Evolutionary conservation across 2,113 vertebrate species (phyloP).

Genomic region (Cromileptes altivelis): DNA sequence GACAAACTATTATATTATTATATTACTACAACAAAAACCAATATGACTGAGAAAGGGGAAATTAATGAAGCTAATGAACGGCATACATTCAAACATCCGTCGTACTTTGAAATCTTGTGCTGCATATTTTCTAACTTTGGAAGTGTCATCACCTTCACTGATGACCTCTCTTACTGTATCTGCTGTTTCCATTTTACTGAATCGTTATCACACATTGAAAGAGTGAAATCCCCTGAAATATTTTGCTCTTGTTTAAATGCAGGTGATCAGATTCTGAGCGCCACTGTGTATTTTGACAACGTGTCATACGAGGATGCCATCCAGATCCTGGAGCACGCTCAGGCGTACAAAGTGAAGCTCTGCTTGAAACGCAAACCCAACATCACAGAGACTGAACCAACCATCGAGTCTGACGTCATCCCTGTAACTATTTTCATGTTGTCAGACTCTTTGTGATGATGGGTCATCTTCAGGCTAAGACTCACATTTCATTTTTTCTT

Average conservation of each 20-base stretch:
- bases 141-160: background rate
- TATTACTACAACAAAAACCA: background rate
- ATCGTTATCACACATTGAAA: background rate
- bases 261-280: constrained; percentile 97
- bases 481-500: constrained; percentile 38
- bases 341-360: constrained; percentile 93
- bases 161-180: background rate
- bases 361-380: constrained; percentile 90
- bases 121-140: background rate
- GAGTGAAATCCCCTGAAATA: constrained; percentile 4
- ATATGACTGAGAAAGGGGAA: background rate
- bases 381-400: constrained; percentile 72
- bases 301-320: constrained; percentile 95
- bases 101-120: background rate
- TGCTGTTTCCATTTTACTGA: background rate
- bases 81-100: background rate
- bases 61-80: background rate
- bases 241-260: constrained; percentile 35
- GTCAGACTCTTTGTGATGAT: background rate
- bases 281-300: constrained; percentile 96
- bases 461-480: background rate
- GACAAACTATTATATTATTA: too few relatives aligned
- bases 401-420: constrained; percentile 67
- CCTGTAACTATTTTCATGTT: constrained; percentile 71
- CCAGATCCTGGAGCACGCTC: constrained; percentile 95